These are phyloP conservation scores for Pollenia amentaria DNA, from an alignment of 2,888 invertebrate genomes.

Conservation along the genomic window DNA sequence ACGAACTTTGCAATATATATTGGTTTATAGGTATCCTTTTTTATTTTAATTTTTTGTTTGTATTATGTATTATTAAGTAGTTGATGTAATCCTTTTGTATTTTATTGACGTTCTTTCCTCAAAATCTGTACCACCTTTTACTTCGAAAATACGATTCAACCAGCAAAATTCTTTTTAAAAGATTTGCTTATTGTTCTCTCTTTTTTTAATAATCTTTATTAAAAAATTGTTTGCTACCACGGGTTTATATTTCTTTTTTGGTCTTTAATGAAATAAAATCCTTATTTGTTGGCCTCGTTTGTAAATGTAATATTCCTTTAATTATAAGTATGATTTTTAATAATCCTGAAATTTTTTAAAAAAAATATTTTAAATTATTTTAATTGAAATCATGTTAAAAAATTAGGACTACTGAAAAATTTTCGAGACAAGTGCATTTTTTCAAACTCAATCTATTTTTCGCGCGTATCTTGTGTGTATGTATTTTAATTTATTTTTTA, in stretches of 20 bases:
- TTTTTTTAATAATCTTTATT: slow-evolving; percentile 17
- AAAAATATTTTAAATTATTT: not conserved
- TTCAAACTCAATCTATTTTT: too few relatives aligned
- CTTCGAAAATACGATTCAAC: slow-evolving; percentile 31
- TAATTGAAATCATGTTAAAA: slow-evolving; percentile 14
- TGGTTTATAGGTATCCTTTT: slow-evolving; percentile 60
- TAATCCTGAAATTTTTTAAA: slow-evolving; percentile 59
- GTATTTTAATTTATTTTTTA: too few relatives aligned
- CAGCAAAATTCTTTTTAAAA: slow-evolving; percentile 37
- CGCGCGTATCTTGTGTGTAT: too few relatives aligned
- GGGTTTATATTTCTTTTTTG: slow-evolving; percentile 37
- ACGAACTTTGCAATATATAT: slow-evolving; percentile 70
- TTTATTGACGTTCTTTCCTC: slow-evolving; percentile 20
- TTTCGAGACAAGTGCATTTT: not conserved
- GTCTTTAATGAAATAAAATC: slow-evolving; percentile 51
- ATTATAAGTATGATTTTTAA: slow-evolving; percentile 53
- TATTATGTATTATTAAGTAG: slow-evolving; percentile 17
- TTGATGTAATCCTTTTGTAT: slow-evolving; percentile 51
- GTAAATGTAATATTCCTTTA: slow-evolving; percentile 58
- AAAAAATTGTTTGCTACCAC: not conserved
- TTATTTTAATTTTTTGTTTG: slow-evolving; percentile 51
- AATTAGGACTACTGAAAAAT: slow-evolving; percentile 11
- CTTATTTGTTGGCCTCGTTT: slow-evolving; percentile 62
- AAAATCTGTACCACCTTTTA: slow-evolving; percentile 13
- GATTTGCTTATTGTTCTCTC: slow-evolving; percentile 45